phyloP scores from a whole-genome alignment of 2,797 vertebrate genomes.

The Gymnothorax reevesii region DNA sequence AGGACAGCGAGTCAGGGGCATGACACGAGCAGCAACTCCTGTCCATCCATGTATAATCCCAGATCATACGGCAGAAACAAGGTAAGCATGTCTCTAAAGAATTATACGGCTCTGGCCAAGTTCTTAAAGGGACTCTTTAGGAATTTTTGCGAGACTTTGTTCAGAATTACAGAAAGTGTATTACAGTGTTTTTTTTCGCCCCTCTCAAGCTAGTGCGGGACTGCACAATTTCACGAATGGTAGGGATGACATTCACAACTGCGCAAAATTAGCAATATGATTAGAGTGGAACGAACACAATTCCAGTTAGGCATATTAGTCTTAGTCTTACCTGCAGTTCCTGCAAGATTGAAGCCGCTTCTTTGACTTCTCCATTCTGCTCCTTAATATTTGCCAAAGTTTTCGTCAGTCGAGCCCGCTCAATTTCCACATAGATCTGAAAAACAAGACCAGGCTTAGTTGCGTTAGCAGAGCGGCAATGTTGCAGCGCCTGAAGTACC shows the following conservation, averaged over 20 bases:
- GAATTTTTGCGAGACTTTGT: neutral
- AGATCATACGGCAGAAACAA: neutral
- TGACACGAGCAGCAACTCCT: neutral
- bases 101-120: neutral
- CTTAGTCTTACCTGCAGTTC: constrained; percentile 85
- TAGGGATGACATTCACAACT: neutral
- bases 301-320: neutral
- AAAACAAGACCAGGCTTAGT: constrained; percentile 25
- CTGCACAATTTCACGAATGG: neutral
- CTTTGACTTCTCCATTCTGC: constrained; percentile 89
- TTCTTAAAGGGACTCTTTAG: neutral
- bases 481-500: neutral
- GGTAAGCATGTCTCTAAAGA: neutral
- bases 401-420: constrained; percentile 93
- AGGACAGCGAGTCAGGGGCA: neutral
- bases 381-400: constrained; percentile 93
- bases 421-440: constrained; percentile 98
- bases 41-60: neutral
- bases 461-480: neutral
- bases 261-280: neutral
- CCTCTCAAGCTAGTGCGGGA: neutral
- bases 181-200: no score
- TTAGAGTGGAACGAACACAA: neutral
- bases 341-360: constrained; percentile 92
- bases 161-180: neutral